A percentile compares a stretch with the other conserved stretches of the same genome.
Evolutionary conservation across 2,888 invertebrate species (phyloP).

Genomic region (Bembecia ichneumoniformis): DNA sequence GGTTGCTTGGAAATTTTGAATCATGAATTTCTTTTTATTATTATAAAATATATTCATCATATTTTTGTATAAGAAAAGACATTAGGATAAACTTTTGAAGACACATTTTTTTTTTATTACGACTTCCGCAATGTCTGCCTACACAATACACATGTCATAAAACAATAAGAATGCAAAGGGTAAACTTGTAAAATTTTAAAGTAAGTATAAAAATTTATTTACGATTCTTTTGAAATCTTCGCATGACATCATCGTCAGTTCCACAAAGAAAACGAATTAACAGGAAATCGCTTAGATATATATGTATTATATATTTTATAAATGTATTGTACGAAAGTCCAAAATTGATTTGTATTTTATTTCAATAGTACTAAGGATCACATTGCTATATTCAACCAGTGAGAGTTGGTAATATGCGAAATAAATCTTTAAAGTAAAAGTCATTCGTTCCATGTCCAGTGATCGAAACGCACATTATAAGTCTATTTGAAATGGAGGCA

Average conservation of each 20-base stretch:
- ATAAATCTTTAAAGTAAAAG: constrained; percentile 44
- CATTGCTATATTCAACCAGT: too few relatives aligned
- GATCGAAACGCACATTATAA: constrained; percentile 37
- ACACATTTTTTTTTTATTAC: too few relatives aligned
- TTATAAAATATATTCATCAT: too few relatives aligned
- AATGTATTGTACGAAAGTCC: too few relatives aligned
- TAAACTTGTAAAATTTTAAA: neutral
- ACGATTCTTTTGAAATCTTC: constrained; percentile 36
- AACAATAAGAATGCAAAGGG: neutral
- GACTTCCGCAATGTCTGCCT: too few relatives aligned
- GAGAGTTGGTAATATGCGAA: constrained; percentile 20
- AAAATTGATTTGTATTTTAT: too few relatives aligned
- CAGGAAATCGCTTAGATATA: constrained; percentile 57
- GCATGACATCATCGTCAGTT: constrained; percentile 49
- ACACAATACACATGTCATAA: neutral
- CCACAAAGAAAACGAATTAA: constrained; percentile 48
- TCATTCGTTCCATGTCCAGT: constrained; percentile 51
- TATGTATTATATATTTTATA: too few relatives aligned
- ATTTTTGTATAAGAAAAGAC: too few relatives aligned
- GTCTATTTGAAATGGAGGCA: constrained; percentile 41
- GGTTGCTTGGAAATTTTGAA: constrained; percentile 34
- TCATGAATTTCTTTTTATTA: too few relatives aligned
- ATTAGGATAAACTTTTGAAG: too few relatives aligned
- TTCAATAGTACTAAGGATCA: too few relatives aligned
- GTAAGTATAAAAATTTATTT: constrained; percentile 11